These are phyloP conservation scores for Heliconius eleuchia DNA, from an alignment of 1,140 invertebrate genomes.

Conservation along the genomic window DNA sequence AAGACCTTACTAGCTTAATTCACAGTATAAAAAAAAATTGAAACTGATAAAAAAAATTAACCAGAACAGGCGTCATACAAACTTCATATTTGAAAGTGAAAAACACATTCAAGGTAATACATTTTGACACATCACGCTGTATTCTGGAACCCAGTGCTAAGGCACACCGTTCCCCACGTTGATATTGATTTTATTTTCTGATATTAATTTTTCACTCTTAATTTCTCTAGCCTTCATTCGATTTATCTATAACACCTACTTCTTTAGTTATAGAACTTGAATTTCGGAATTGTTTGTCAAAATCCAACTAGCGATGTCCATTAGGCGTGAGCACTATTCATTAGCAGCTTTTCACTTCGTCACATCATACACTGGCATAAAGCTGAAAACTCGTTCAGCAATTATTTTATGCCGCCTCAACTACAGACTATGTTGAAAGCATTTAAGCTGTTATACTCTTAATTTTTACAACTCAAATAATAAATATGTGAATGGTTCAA, in stretches of 20 bases:
- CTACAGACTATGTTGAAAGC: conserved; percentile 29
- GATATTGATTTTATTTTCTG: too few species aligned
- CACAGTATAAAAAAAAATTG: too few species aligned
- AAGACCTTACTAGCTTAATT: too few species aligned
- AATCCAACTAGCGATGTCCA: conserved; percentile 30
- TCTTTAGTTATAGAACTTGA: not conserved
- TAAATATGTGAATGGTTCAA: not conserved
- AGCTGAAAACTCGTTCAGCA: conserved; percentile 45
- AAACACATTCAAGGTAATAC: too few species aligned
- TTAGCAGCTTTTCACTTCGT: conserved; percentile 41
- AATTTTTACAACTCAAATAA: conserved; percentile 11
- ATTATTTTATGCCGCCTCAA: conserved; percentile 33
- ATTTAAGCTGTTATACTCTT: not conserved
- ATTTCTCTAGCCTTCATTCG: not conserved
- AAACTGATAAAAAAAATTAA: too few species aligned
- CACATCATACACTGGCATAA: conserved; percentile 42
- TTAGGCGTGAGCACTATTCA: conserved; percentile 35
- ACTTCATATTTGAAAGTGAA: not conserved
- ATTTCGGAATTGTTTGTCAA: conserved; percentile 17
- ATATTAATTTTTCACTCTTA: too few species aligned
- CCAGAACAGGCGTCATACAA: not conserved
- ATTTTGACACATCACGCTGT: too few species aligned
- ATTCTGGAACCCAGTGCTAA: too few species aligned
- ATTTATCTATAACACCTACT: not conserved
- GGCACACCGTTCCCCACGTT: too few species aligned